phyloP scores from a whole-genome alignment of 1,140 invertebrate genomes.

The Temnothorax curvispinosus region DNA sequence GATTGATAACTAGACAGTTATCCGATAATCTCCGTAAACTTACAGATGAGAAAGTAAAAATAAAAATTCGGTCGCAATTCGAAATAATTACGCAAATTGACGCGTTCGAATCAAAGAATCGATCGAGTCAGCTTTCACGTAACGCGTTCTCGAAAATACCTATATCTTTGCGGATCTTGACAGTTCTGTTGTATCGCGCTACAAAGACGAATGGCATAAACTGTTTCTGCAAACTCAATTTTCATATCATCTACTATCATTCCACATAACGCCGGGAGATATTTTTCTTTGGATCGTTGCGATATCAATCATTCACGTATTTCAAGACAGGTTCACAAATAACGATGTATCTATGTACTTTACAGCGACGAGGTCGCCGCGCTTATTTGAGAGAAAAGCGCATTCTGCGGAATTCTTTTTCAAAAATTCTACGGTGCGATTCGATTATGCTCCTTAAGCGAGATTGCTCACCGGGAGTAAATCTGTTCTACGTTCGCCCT shows the following conservation, averaged over 20 bases:
- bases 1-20: neutral
- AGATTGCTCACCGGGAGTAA: slow-evolving; percentile 2
- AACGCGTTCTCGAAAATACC: neutral
- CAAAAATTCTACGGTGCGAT: neutral
- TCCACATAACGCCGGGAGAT: neutral
- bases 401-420: neutral
- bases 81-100: neutral
- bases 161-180: neutral
- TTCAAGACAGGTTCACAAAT: neutral
- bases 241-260: slow-evolving; percentile 2
- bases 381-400: neutral
- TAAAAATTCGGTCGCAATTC: neutral
- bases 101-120: neutral
- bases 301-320: neutral
- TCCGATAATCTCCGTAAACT: neutral
- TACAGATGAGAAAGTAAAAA: neutral
- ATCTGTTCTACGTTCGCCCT: neutral
- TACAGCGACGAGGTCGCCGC: neutral
- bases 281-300: neutral
- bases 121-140: neutral
- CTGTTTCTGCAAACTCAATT: slow-evolving; percentile 10
- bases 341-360: neutral
- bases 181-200: neutral
- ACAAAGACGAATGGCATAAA: neutral
- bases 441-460: neutral